Conservation (phyloP, 1,140 invertebrate species). For the Cydia splendana region DNA sequence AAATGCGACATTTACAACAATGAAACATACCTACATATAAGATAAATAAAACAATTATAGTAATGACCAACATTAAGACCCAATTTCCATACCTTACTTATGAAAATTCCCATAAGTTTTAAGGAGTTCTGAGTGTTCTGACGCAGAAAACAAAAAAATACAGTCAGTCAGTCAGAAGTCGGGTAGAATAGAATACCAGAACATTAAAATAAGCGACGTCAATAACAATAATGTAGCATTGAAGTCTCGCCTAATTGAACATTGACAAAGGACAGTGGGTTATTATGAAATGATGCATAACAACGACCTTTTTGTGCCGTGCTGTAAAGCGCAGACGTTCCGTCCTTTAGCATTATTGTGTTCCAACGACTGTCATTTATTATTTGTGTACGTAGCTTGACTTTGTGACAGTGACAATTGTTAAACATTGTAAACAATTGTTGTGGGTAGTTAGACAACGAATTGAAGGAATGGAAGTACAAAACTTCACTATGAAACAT, state of each 20-base stretch:
- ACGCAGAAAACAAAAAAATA: background rate
- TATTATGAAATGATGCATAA: constrained; percentile 54
- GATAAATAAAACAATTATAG: too few species aligned
- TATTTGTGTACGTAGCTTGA: constrained; percentile 7
- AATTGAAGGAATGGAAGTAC: too few species aligned
- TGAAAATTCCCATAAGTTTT: too few species aligned
- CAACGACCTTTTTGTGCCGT: constrained; percentile 53
- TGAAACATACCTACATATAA: too few species aligned
- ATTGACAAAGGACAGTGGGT: constrained; percentile 37
- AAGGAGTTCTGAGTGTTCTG: too few species aligned
- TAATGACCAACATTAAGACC: too few species aligned
- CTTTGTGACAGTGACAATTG: background rate
- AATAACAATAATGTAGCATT: constrained; percentile 31
- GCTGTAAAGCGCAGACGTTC: constrained; percentile 42
- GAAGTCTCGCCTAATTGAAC: constrained; percentile 25
- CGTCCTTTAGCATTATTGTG: constrained; percentile 56
- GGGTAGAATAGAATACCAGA: background rate
- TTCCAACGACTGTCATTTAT: constrained; percentile 34
- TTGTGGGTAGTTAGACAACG: too few species aligned
- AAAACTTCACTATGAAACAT: too few species aligned
- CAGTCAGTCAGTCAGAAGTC: background rate
- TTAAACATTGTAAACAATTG: background rate
- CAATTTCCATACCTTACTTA: too few species aligned
- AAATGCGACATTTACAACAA: too few species aligned
- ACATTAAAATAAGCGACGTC: background rate